Conservation (phyloP, 2,113 vertebrate genomes). For the Phalacrocorax brasilianus region DNA sequence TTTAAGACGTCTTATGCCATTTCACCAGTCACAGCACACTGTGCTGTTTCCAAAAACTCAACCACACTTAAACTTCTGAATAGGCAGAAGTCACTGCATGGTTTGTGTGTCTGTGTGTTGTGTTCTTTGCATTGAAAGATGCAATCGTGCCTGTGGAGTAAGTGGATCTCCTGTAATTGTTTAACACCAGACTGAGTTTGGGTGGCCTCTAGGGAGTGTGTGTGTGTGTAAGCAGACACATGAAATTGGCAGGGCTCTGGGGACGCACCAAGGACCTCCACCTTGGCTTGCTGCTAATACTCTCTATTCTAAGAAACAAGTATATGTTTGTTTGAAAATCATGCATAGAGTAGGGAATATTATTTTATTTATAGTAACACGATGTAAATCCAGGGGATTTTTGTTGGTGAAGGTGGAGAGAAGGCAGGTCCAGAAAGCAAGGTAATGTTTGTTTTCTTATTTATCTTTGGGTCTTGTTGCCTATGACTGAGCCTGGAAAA, state of each 20-base stretch:
- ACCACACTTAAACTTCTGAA: not conserved
- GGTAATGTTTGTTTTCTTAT: not conserved
- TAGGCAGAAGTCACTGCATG: not conserved
- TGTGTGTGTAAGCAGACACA: not conserved
- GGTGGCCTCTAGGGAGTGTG: not conserved
- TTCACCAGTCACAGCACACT: not conserved
- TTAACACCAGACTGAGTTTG: not conserved
- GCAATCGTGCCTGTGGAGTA: not conserved
- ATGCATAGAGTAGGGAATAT: not conserved
- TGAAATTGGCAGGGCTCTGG: not conserved
- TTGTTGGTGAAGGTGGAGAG: not conserved
- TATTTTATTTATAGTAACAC: not conserved
- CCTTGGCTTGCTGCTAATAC: not conserved
- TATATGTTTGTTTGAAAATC: not conserved
- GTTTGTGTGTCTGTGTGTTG: not conserved
- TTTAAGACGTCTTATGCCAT: not conserved
- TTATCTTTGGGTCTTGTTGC: not conserved
- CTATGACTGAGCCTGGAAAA: not conserved
- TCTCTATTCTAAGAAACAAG: not conserved
- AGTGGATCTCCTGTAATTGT: not conserved
- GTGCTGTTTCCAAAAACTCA: not conserved
- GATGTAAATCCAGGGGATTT: not conserved
- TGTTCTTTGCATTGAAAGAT: not conserved
- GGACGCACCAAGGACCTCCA: fast-evolving
- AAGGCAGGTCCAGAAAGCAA: not conserved